Base-by-base conservation (phyloP, 64 coral and sea anemone species). In the Porites lutea region DNA sequence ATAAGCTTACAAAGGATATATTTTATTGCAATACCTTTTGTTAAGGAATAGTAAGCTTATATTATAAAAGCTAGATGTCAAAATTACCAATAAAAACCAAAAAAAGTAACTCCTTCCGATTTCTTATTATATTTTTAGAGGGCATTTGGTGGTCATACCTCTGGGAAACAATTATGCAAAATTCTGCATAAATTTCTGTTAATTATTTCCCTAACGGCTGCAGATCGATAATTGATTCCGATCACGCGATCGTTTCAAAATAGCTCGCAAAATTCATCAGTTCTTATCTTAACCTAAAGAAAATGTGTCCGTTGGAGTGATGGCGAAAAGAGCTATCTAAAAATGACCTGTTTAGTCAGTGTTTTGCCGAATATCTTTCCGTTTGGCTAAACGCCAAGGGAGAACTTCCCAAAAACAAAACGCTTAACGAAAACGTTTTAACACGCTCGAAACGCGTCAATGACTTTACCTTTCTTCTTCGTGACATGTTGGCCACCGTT, bases 401-500 rank as follows among this genome's bases (percentile, higher is more conserved):
- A 51, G n/a, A 20, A 49, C 48, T 53, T 21, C 52, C 51, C 49
- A 20, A 50, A 6, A 14, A 22, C 3, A 15, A n/a, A 64, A 48
- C 81, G 81, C 81, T 65, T 67, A 8, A 7, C 23, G 4, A 68
- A 64, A 84, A 84, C 81, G 81, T 49, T 84, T 67, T 69, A 51
- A 18, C 81, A 63, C 52, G 75, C 27, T 68, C 11, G 21, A 6
- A 22, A 84, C n/a, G 45, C n/a, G 4, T 47, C 8, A 8, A 27
- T 13, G 63, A 23, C 47, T 63, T 65, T 84, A 84, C 81, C 81
- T 84, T 84, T 67, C 63, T 66, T 52, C 81, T 61, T 52, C 81
- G 81, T 69, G 81, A 84, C 81, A 84, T 84, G 47, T 67, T 65
- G 16, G 65, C 8, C 48, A 47, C 4, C 6, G 16, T 47, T 76